These are phyloP conservation scores for human DNA, from an alignment of 2,113 vertebrate genomes.

Conservation along the genomic window GRCh38 chrX:69155501-69156000, in stretches of 20 bases:
- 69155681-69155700: not conserved
- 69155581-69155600: not conserved
- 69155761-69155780: not conserved
- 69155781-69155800: constrained; percentile 12
- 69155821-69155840: not conserved
- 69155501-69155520: constrained; percentile 39
- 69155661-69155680: not conserved
- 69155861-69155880: not conserved
- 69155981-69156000: not conserved
- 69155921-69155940: not conserved
- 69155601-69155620: not conserved
- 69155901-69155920: not conserved
- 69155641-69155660: not conserved
- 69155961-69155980: not conserved
- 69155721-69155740: not conserved
- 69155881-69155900: not conserved
- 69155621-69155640: not conserved
- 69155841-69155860: constrained; percentile 10
- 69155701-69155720: not conserved
- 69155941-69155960: not conserved
- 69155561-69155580: not conserved
- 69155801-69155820: not conserved
- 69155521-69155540: not conserved
- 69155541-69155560: not conserved
- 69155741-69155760: not conserved